Evolutionary conservation across 2,113 vertebrate genomes (phyloP).

Genomic region (Lagopus leucura): DNA sequence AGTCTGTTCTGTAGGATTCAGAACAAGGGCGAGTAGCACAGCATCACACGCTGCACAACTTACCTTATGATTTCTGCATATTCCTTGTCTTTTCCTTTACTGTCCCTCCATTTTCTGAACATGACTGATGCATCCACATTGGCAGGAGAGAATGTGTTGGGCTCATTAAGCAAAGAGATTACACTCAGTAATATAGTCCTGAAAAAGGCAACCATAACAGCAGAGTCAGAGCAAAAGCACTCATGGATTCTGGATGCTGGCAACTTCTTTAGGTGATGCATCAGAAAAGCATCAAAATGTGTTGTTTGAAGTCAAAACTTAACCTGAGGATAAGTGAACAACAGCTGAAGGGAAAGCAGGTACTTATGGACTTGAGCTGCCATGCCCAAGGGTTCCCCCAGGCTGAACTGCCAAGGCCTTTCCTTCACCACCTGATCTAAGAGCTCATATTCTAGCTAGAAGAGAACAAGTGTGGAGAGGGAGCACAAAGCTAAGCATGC

Average conservation of each 20-base stretch:
- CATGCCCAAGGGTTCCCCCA: not conserved
- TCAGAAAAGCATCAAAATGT: not conserved
- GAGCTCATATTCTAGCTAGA: not conserved
- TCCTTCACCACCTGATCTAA: no score
- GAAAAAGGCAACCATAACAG: constrained; percentile 45
- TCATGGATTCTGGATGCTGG: rapidly evolving
- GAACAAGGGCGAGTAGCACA: not conserved
- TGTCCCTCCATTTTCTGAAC: constrained; percentile 99
- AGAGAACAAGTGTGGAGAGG: not conserved
- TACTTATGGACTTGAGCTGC: not conserved
- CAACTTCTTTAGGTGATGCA: not conserved
- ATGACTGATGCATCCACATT: constrained; percentile 98
- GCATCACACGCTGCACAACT: not conserved
- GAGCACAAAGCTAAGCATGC: no score
- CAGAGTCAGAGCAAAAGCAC: not conserved
- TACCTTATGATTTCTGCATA: constrained; percentile 98
- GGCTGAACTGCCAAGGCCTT: not conserved
- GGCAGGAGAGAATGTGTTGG: constrained; percentile 98
- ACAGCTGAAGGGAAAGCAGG: not conserved
- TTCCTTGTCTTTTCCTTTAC: constrained; percentile 99
- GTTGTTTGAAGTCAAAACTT: not conserved
- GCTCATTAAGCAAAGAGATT: constrained; percentile 98
- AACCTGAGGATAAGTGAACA: not conserved
- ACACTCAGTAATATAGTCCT: constrained; percentile 96
- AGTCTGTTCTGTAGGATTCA: not conserved